phyloP scores from a whole-genome alignment of 2,888 invertebrate genomes.

The Coelogynopora nodosa region DNA sequence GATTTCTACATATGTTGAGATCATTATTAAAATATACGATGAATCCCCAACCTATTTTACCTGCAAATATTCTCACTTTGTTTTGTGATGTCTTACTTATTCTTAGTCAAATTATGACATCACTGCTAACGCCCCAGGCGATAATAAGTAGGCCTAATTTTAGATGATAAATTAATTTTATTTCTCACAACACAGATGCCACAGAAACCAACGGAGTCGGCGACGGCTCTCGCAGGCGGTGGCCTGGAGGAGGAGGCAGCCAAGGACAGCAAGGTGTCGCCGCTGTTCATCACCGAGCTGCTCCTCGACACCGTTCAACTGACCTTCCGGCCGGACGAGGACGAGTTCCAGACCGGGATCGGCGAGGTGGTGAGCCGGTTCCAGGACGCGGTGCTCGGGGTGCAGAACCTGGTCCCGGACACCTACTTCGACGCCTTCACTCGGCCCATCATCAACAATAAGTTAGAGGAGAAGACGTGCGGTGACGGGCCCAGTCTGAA shows the following conservation, averaged over 20 bases:
- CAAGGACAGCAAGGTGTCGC: conserved; percentile 51
- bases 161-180: neutral
- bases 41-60: too few relatives aligned
- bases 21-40: too few relatives aligned
- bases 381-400: conserved; percentile 69
- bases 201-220: neutral
- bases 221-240: neutral
- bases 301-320: conserved; percentile 57
- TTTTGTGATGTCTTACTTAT: too few relatives aligned
- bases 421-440: conserved; percentile 71
- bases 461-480: conserved; percentile 73
- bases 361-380: conserved; percentile 66
- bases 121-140: too few relatives aligned
- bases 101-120: too few relatives aligned
- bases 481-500: conserved; percentile 72
- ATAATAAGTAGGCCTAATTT: too few relatives aligned
- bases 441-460: conserved; percentile 77
- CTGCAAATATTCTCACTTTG: too few relatives aligned
- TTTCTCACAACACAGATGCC: neutral
- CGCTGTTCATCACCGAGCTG: conserved; percentile 60
- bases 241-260: conserved; percentile 43
- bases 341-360: conserved; percentile 67
- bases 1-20: too few relatives aligned
- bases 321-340: conserved; percentile 66
- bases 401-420: conserved; percentile 73